Base-by-base conservation (phyloP, 2,113 vertebrate genomes). In the Myotis lucifugus region DNA sequence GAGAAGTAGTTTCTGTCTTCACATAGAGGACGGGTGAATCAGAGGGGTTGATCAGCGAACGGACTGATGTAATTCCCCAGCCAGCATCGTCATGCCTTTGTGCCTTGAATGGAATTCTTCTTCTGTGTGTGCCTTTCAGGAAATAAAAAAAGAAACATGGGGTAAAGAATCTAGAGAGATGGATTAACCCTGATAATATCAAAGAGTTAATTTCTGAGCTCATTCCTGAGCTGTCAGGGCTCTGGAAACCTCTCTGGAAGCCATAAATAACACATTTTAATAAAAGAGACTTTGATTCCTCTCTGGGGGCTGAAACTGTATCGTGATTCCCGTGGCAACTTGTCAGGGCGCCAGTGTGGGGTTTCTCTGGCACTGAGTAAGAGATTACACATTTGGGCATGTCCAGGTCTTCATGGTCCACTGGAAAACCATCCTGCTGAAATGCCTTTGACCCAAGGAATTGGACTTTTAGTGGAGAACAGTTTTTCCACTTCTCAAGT, bases 201-300 rank as follows among this genome's bases (percentile, higher is more conserved):
- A 97, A 97, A 97, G 95, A 97, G 96, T 98, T 98, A 83, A 97
- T 97, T 98, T 98, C 97, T 97, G 95, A 97, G 97, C 93, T 98
- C 95, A 97, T 97, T 98, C 92, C 91, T 96, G 95, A 94, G 93
- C 92, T 97, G 97, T 91, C 85, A 61, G 59, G 95, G 96, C 88
- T 91, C 95, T 97, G 97, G 98, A 97, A 96, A 98, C 94, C 96
- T 98, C 98, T 98, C 96, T 97, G 72, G 93, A 93, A 98, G 98
- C 82, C 97, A 98, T 98, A 98, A 98, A 98, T 98, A 98, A 98
- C 77, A 56, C 94, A 91, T 98, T 97, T 98, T 98, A 97, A 97
- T 97, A 96, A 95, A 73, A 5, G 89, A 92, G 96, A 91, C 98
- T 98, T 97, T 97, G 97, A 98, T 98, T 98, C 92, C 97, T 98